Evolutionary conservation across 2,113 vertebrate species (phyloP).

Genomic region (Saccopteryx bilineata): DNA sequence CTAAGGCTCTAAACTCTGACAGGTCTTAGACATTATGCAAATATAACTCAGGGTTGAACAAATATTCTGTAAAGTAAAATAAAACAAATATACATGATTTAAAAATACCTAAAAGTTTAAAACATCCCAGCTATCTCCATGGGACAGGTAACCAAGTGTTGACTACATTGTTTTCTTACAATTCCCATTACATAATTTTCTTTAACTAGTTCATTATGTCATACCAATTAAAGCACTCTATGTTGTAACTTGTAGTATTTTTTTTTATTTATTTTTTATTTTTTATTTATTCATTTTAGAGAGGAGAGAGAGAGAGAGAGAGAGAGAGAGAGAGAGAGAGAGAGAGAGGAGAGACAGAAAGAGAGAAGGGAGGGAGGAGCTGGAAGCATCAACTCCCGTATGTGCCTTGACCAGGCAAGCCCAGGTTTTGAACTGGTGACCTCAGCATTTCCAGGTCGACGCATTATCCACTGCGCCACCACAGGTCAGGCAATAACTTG

Average conservation of each 20-base stretch:
- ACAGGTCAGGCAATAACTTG: no score
- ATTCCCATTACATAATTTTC: neutral
- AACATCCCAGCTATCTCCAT: neutral
- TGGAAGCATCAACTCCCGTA: no score
- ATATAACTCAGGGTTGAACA: neutral
- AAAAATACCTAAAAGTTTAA: neutral
- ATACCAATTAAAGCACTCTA: neutral
- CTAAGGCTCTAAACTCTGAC: neutral
- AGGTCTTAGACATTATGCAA: neutral
- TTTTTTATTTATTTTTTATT: no score
- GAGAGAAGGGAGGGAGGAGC: no score
- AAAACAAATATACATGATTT: neutral
- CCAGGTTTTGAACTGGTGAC: no score
- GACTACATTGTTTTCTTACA: neutral
- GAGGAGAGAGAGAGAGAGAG: no score
- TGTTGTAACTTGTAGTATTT: neutral
- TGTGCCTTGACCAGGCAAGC: no score
- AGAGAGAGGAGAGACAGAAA: no score
- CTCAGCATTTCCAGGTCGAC: no score
- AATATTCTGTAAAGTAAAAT: neutral
- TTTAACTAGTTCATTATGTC: neutral
- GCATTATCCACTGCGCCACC: no score
- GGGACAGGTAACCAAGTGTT: neutral
- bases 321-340: no score
- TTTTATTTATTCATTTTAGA: no score